Percentiles rank a stretch among this genome's conserved stretches.
Conservation (phyloP, 2,888 invertebrate genomes). For the Digitonthophagus gazella region DNA sequence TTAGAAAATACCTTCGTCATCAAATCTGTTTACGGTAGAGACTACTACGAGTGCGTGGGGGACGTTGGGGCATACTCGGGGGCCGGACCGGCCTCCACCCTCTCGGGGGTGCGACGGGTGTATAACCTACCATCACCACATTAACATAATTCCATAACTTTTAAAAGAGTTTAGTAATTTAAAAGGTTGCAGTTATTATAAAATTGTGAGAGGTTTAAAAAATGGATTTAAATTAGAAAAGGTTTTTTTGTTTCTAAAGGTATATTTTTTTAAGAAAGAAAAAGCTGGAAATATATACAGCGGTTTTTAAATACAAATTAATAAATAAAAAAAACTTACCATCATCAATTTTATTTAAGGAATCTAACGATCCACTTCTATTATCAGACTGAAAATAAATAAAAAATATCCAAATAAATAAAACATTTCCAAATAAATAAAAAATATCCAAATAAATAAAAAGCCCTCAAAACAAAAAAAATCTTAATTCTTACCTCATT, state of each 20-base stretch:
- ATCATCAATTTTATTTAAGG: constrained; percentile 47
- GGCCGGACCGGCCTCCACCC: constrained; percentile 61
- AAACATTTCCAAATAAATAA: too few species aligned
- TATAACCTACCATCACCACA: constrained; percentile 24
- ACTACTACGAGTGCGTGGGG: constrained; percentile 57
- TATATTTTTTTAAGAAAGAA: too few species aligned
- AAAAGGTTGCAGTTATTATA: too few species aligned
- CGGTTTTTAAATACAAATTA: constrained; percentile 5
- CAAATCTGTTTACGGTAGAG: constrained; percentile 46
- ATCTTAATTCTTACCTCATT: constrained; percentile 43
- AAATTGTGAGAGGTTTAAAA: background rate
- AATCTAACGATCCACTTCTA: constrained; percentile 47
- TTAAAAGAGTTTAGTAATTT: background rate
- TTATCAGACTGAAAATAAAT: background rate
- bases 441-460: background rate
- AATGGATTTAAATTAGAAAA: background rate
- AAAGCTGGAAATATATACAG: constrained; percentile 1
- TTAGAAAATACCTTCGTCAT: constrained; percentile 33
- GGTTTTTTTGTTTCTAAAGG: background rate
- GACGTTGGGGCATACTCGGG: constrained; percentile 59
- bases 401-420: constrained; percentile 5
- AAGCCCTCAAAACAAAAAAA: background rate
- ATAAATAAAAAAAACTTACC: constrained; percentile 41
- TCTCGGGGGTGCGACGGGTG: constrained; percentile 45
- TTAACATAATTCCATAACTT: constrained; percentile 2